These are phyloP conservation scores for Tetranychus piercei DNA, from an alignment of 2,888 invertebrate species.

Conservation along the genomic window DNA sequence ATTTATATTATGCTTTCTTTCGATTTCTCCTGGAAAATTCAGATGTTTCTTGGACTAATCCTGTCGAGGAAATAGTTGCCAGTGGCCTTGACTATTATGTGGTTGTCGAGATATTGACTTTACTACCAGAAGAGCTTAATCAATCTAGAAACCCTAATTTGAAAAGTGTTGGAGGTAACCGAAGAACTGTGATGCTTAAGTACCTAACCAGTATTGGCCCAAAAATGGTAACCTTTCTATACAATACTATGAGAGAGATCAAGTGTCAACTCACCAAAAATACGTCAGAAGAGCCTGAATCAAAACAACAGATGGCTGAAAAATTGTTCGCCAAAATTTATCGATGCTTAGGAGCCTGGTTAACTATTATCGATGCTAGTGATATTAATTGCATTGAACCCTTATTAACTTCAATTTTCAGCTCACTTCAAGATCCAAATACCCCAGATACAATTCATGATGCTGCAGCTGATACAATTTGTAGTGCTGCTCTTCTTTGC, in stretches of 20 bases:
- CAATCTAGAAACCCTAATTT: slow-evolving; percentile 13
- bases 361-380: slow-evolving; percentile 13
- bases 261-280: not conserved
- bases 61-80: slow-evolving; percentile 21
- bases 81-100: slow-evolving; percentile 14
- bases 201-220: slow-evolving; percentile 17
- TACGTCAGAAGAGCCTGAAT: not conserved
- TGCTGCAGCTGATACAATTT: slow-evolving; percentile 19
- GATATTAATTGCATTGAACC: slow-evolving; percentile 17
- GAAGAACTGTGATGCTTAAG: slow-evolving; percentile 15
- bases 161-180: slow-evolving; percentile 6
- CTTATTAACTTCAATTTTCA: slow-evolving; percentile 16
- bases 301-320: slow-evolving; percentile 14
- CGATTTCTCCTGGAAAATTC: not conserved
- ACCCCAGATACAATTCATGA: slow-evolving; percentile 20
- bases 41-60: slow-evolving; percentile 20
- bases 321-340: slow-evolving; percentile 20
- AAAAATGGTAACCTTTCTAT: slow-evolving; percentile 16
- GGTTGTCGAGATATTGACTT: slow-evolving; percentile 20
- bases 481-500: slow-evolving; percentile 18
- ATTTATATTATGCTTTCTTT: not conserved
- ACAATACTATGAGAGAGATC: slow-evolving; percentile 16
- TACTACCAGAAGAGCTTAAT: slow-evolving; percentile 20
- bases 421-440: slow-evolving; percentile 17
- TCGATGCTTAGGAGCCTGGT: slow-evolving; percentile 21